Base-by-base conservation (phyloP, 2,888 invertebrate genomes). In the Parnassius smintheus region DNA sequence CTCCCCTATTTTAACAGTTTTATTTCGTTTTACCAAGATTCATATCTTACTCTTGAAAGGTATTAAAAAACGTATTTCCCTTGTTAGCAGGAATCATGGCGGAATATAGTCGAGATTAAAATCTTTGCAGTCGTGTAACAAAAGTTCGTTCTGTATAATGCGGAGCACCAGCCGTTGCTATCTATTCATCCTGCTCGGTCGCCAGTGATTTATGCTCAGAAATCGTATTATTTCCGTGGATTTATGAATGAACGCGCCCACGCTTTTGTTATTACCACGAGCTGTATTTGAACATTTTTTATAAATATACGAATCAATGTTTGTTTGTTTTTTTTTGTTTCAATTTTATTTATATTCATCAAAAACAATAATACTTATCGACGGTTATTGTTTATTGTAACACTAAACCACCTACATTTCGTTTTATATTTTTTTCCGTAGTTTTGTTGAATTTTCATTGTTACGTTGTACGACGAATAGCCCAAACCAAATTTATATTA, bases 41-140 rank as follows among this genome's bases (percentile, higher is more conserved):
- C 4, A 35, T 35, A 35, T 35, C 35, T 53, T n/a, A 2, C 41
- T 53, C 53, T 13, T 12, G 52, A 41, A 35, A 53, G 53, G n/a
- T 41, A 11, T 51, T 41, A 12, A 50, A 18, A 41, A 53, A 46
- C 46, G 12, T 46, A 12, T n/a, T 46, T 4, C 42, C 9, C 46
- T 57, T n/a, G 42, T 52, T 56, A n/a, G 50, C 25, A 1, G 12
- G 46, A 35, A 45, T 13, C 10, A 44, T 55, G 12, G 25, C 52
- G 18, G 53, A 56, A 52, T 48, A 42, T 62, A 48, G 57, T 54
- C 57, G 53, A 53, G 57, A 62, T 62, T 58, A 58, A 62, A 62
- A 58, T 56, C 42, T 54, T 44, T 54, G 41, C 54, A 56, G 55
- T 58, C 12, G 48, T 56, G 44, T 10, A 55, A 62, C 59, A 56